Percentiles rank a stretch among this genome's conserved stretches.
Conservation (phyloP, 2,797 vertebrate species). For the Myotis findleyi region DNA sequence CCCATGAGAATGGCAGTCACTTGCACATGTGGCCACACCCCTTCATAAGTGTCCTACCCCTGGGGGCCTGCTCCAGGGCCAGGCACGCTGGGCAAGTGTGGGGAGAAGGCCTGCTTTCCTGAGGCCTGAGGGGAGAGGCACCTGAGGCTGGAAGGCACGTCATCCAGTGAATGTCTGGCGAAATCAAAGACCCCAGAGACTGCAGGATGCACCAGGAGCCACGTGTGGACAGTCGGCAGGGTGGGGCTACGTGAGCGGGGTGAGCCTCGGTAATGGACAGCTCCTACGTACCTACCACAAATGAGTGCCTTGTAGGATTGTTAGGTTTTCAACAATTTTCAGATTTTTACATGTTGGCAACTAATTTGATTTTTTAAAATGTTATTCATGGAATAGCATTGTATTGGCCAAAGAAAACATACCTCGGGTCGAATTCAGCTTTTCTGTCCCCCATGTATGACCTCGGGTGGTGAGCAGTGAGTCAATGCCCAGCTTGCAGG, state of each 20-base stretch:
- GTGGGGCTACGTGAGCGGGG: neutral
- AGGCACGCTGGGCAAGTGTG: neutral
- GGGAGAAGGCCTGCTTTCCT: neutral
- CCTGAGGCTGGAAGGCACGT: neutral
- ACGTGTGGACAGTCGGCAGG: neutral
- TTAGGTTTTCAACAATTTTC: neutral
- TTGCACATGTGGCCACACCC: neutral
- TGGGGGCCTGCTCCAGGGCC: neutral
- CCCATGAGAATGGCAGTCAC: neutral
- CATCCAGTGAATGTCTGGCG: neutral
- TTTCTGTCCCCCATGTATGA: neutral
- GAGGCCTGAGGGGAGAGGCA: neutral
- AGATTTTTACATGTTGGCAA: neutral
- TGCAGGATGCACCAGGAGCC: neutral
- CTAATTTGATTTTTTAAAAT: neutral
- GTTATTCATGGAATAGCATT: neutral
- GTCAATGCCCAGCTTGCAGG: neutral
- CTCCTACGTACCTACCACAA: neutral
- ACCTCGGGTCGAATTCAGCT: neutral
- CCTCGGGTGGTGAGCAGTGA: neutral
- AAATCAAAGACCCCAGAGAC: neutral
- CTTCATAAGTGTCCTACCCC: neutral
- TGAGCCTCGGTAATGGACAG: fast-evolving
- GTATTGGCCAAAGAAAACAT: neutral
- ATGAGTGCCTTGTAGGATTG: neutral